A percentile compares a stretch with the other conserved stretches of the same genome.
phyloP scores from a whole-genome alignment of 2,888 invertebrate species.

The Taenaris catops region DNA sequence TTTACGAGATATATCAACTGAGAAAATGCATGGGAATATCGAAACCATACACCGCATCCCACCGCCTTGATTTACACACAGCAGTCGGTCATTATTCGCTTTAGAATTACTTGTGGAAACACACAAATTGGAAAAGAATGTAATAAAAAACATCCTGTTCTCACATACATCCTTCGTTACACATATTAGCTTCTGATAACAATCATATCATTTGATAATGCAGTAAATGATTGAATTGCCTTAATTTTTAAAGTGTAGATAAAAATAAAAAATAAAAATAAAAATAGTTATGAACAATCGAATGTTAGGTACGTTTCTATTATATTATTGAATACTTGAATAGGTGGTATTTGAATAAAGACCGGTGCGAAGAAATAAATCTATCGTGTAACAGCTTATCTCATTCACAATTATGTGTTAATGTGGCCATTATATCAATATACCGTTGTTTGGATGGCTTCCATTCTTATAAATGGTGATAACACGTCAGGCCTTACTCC shows the following conservation, averaged over 20 bases:
- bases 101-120: neutral
- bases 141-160: no score
- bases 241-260: no score
- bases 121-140: no score
- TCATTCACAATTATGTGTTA: conserved; percentile 39
- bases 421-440: conserved; percentile 28
- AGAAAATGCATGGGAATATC: conserved; percentile 46
- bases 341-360: conserved; percentile 19
- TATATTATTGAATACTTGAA: conserved; percentile 12
- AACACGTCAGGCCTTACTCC: neutral
- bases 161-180: no score
- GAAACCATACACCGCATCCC: conserved; percentile 38
- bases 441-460: conserved; percentile 24
- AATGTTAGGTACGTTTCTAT: conserved; percentile 14
- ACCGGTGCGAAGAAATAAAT: conserved; percentile 26
- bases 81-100: conserved; percentile 9
- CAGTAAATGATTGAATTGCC: no score
- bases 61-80: conserved; percentile 34
- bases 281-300: conserved; percentile 17
- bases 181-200: no score
- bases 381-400: conserved; percentile 32
- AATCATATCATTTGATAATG: no score
- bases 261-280: conserved; percentile 10
- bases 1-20: conserved; percentile 55
- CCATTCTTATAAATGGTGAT: conserved; percentile 15